phyloP scores from a whole-genome alignment of 1,140 invertebrate genomes.

The Caenorhabditis inopinata region DNA sequence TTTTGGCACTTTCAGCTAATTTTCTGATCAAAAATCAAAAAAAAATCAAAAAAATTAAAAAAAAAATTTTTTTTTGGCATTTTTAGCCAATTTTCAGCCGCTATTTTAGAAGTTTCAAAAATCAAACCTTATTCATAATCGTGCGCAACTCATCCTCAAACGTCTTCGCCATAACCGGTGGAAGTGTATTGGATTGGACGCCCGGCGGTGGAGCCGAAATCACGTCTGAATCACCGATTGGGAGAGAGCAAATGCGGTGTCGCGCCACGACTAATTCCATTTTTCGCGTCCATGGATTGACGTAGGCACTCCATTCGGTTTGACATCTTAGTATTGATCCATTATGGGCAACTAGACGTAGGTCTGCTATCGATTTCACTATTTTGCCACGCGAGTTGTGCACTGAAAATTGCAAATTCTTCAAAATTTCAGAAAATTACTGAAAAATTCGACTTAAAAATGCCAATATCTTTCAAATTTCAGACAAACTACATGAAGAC shows the following conservation, averaged over 20 bases:
- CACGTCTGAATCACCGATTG: constrained; percentile 43
- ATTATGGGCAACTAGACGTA: constrained; percentile 60
- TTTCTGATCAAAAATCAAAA: no score
- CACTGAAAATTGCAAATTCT: constrained; percentile 51
- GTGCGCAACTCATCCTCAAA: constrained; percentile 41
- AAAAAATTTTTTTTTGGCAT: no score
- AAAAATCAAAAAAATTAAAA: no score
- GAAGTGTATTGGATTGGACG: not conserved
- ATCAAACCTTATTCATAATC: constrained; percentile 44
- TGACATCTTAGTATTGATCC: constrained; percentile 67
- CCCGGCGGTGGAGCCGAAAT: not conserved
- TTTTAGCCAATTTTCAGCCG: no score
- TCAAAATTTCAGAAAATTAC: not conserved
- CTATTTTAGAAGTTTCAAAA: not conserved
- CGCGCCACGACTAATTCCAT: constrained; percentile 87
- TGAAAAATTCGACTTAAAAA: no score
- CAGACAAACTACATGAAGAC: no score
- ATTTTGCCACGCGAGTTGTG: constrained; percentile 50
- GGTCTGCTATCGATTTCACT: constrained; percentile 50
- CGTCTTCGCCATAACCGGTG: constrained; percentile 31
- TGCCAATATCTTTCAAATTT: no score
- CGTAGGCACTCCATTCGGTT: constrained; percentile 88
- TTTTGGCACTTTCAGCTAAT: no score
- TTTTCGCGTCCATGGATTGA: constrained; percentile 87
- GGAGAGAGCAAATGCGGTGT: constrained; percentile 73